Conservation (phyloP, 2,797 vertebrate genomes). For the Thaleichthys pacificus region DNA sequence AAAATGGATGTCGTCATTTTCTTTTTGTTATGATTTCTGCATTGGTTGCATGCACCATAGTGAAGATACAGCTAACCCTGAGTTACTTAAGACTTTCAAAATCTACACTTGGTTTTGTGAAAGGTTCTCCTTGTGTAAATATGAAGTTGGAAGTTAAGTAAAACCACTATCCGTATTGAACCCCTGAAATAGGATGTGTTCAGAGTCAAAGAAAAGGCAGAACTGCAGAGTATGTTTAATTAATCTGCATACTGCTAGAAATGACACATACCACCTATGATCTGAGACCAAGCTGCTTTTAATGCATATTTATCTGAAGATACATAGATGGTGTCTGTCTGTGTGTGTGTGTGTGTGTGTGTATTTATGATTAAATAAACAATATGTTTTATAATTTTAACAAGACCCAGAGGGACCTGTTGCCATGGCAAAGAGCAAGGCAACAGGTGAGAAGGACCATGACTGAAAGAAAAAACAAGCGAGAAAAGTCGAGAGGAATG, state of each 20-base stretch:
- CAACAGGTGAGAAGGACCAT: background rate
- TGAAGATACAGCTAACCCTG: no score
- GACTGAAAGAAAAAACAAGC: conserved; percentile 10
- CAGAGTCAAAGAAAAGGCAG: no score
- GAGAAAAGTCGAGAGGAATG: background rate
- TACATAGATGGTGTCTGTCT: no score
- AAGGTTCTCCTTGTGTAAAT: no score
- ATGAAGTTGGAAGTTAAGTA: no score
- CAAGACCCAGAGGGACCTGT: background rate
- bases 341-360: background rate
- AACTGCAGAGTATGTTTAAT: background rate
- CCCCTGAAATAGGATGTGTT: no score
- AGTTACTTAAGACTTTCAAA: no score
- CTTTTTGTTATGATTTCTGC: no score
- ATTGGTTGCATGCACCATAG: no score
- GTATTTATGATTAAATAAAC: background rate
- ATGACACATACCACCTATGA: background rate
- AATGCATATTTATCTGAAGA: background rate
- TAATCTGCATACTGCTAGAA: conserved; percentile 16
- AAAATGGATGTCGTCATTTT: no score
- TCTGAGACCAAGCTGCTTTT: background rate
- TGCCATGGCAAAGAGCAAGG: background rate
- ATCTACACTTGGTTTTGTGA: no score
- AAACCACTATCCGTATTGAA: no score
- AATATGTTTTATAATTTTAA: background rate